phyloP scores from a whole-genome alignment of 1,140 invertebrate species.

The Vanessa atalanta region DNA sequence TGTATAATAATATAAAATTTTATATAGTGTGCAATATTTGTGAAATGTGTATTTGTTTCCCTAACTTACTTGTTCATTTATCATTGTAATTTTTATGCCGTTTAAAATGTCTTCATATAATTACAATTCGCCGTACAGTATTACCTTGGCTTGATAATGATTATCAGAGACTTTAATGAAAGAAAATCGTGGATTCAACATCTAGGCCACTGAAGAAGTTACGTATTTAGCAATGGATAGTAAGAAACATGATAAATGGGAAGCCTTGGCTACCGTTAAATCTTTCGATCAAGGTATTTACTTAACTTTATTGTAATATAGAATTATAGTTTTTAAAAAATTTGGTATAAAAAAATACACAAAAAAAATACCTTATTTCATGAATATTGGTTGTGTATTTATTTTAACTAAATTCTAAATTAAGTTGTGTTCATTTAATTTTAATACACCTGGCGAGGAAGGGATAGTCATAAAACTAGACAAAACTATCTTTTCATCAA shows the following conservation, averaged over 20 bases:
- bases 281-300: conserved; percentile 69
- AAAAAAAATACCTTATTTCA: too few relatives aligned
- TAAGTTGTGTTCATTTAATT: too few relatives aligned
- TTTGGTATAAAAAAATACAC: too few relatives aligned
- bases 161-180: conserved; percentile 52
- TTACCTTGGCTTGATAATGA: conserved; percentile 46
- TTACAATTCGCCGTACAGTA: not conserved
- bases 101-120: conserved; percentile 12
- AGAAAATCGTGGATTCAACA: conserved; percentile 61
- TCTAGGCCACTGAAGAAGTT: conserved; percentile 39
- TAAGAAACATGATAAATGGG: conserved; percentile 64
- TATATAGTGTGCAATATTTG: conserved; percentile 2
- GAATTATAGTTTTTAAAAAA: too few relatives aligned
- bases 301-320: too few relatives aligned
- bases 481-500: too few relatives aligned
- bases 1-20: not conserved
- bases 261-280: conserved; percentile 68
- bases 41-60: conserved; percentile 19
- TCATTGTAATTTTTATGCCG: conserved; percentile 2
- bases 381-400: too few relatives aligned
- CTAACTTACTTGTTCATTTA: conserved; percentile 4
- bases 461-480: too few relatives aligned
- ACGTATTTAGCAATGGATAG: conserved; percentile 47
- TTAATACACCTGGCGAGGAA: too few relatives aligned
- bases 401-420: too few relatives aligned